These are phyloP conservation scores for Vanessa atalanta DNA, from an alignment of 1,140 invertebrate genomes.

Conservation along the genomic window DNA sequence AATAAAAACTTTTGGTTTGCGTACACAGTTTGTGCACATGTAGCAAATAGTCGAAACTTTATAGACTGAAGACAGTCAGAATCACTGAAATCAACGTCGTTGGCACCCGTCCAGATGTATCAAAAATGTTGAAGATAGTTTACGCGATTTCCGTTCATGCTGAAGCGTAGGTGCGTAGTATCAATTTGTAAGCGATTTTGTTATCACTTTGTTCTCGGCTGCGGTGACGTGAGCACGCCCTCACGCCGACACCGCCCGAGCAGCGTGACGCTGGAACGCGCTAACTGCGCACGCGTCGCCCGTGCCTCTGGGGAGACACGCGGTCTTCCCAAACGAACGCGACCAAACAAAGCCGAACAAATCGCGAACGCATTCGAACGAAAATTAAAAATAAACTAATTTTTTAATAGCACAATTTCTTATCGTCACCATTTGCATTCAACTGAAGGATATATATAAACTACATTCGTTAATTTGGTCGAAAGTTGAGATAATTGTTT, in stretches of 20 bases:
- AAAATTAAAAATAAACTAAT: conserved; percentile 38
- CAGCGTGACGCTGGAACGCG: conserved; percentile 44
- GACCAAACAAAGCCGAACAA: conserved; percentile 59
- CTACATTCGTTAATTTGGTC: too few relatives aligned
- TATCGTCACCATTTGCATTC: not conserved
- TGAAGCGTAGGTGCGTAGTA: conserved; percentile 52
- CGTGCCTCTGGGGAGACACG: conserved; percentile 37
- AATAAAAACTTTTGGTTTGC: not conserved
- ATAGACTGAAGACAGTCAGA: not conserved
- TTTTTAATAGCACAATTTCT: not conserved
- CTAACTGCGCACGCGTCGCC: conserved; percentile 56
- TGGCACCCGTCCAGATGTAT: conserved; percentile 64
- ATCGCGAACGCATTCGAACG: conserved; percentile 49
- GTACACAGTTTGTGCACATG: not conserved
- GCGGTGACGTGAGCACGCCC: conserved; percentile 64
- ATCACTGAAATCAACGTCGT: conserved; percentile 35
- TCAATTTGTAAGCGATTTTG: conserved; percentile 61
- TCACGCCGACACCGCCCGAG: conserved; percentile 52
- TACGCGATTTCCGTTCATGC: conserved; percentile 43
- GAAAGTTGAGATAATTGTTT: too few relatives aligned
- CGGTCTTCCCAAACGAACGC: conserved; percentile 46
- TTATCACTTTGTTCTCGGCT: conserved; percentile 71
- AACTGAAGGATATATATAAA: too few relatives aligned
- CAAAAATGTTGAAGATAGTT: conserved; percentile 49
- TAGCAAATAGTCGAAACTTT: not conserved